phyloP scores from a whole-genome alignment of 2,888 invertebrate genomes.

The Eutolmus rufibarbis region DNA sequence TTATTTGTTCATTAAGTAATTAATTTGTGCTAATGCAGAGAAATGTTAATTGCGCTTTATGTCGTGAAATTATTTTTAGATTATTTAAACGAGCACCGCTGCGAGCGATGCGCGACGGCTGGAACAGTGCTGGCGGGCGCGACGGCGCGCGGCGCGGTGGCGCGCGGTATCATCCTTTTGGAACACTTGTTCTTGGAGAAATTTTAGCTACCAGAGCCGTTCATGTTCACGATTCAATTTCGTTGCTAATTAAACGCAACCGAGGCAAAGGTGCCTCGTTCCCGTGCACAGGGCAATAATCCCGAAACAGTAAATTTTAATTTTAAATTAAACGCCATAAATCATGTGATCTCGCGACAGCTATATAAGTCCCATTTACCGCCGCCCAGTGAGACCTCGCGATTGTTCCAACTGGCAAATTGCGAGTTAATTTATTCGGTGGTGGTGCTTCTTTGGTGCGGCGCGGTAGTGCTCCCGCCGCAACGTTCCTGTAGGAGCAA shows the following conservation, averaged over 20 bases:
- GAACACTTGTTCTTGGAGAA: constrained; percentile 14
- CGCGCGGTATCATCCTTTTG: background rate
- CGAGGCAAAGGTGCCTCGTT: background rate
- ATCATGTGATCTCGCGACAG: constrained; percentile 24
- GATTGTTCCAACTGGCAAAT: constrained; percentile 23
- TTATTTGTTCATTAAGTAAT: constrained; percentile 50
- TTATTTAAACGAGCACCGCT: background rate
- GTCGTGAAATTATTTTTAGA: constrained; percentile 37
- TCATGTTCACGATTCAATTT: constrained; percentile 26
- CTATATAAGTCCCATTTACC: constrained; percentile 17
- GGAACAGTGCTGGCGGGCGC: background rate
- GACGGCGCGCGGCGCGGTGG: background rate
- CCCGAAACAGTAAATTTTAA: constrained; percentile 35
- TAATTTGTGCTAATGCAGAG: constrained; percentile 48
- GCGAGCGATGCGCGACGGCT: background rate
- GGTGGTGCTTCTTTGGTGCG: background rate
- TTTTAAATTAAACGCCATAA: constrained; percentile 28
- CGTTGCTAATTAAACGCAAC: constrained; percentile 21
- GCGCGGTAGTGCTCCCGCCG: background rate
- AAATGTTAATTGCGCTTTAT: constrained; percentile 46
- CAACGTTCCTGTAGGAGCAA: background rate
- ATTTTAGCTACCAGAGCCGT: background rate
- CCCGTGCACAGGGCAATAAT: constrained; percentile 18
- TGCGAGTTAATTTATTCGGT: constrained; percentile 15
- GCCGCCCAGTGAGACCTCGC: background rate